Percentiles rank a stretch among this genome's conserved stretches.
These are phyloP conservation scores for Oscheius sp. DNA, from an alignment of 2,888 invertebrate genomes.

Conservation along the genomic window DNA sequence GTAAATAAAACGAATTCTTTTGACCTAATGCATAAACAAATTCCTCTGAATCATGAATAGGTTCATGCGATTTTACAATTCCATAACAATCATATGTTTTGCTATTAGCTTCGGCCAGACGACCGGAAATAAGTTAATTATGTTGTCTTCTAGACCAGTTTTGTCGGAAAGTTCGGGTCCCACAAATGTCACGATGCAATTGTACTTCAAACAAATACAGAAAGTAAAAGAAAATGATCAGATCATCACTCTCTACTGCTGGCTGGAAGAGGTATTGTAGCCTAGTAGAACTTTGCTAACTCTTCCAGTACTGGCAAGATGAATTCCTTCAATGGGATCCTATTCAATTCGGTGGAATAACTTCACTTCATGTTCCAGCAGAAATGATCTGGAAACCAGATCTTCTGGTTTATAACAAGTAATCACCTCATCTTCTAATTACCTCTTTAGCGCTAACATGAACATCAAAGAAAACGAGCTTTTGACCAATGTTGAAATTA, in stretches of 20 bases:
- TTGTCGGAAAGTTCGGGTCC: conserved; percentile 57
- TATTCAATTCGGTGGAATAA: conserved; percentile 47
- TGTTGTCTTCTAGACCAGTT: conserved; percentile 51
- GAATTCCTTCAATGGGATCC: conserved; percentile 60
- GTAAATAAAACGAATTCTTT: conserved; percentile 24
- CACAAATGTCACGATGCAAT: conserved; percentile 67
- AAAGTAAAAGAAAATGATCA: conserved; percentile 69
- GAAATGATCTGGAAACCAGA: conserved; percentile 63
- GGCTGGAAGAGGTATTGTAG: conserved; percentile 63
- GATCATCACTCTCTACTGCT: conserved; percentile 67
- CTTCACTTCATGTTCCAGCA: conserved; percentile 53
- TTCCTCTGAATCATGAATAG: background rate
- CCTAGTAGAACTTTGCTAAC: background rate
- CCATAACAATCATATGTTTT: background rate
- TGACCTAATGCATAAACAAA: background rate
- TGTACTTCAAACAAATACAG: conserved; percentile 68
- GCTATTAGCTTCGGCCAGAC: background rate
- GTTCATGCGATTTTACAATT: background rate
- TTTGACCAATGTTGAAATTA: conserved; percentile 67
- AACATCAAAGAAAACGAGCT: conserved; percentile 68
- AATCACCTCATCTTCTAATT: background rate
- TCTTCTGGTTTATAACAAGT: conserved; percentile 69
- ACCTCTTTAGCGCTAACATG: conserved; percentile 65
- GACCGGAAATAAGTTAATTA: background rate
- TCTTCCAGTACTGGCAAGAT: conserved; percentile 55